These are phyloP conservation scores for Okapia johnstoni DNA, from an alignment of 2,113 vertebrate genomes.

Conservation along the genomic window DNA sequence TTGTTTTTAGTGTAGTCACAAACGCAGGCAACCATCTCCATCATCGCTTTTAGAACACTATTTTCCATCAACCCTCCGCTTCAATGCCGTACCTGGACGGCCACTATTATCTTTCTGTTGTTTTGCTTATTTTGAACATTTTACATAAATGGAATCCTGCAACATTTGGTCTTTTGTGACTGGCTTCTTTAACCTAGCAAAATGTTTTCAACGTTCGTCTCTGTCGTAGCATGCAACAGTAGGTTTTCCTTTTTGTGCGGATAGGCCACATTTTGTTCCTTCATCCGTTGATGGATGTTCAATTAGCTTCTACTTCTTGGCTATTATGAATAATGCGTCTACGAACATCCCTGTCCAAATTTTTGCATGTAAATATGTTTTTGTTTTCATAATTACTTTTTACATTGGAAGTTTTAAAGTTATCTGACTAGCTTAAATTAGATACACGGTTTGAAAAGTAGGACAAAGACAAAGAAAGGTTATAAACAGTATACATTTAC, in stretches of 20 bases:
- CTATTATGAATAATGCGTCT: background rate
- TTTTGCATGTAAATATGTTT: background rate
- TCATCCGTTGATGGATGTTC: background rate
- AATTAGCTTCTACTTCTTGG: background rate
- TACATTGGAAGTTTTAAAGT: background rate
- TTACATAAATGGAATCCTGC: background rate
- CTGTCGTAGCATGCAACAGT: background rate
- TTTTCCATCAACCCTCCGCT: background rate
- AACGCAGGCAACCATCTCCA: background rate
- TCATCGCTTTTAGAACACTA: background rate
- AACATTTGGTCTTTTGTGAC: background rate
- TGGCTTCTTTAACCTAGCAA: background rate
- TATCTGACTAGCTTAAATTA: background rate
- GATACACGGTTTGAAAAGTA: background rate
- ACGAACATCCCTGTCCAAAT: background rate
- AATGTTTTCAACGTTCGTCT: background rate
- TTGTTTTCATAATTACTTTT: background rate
- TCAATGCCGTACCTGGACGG: background rate
- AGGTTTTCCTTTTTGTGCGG: background rate
- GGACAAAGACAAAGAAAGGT: background rate
- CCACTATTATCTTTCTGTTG: background rate
- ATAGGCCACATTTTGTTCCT: background rate
- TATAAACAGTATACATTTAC: background rate
- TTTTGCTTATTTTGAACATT: background rate
- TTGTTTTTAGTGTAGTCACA: background rate